Evolutionary conservation across 2,797 vertebrate genomes (phyloP).

Genomic region (Dendrocincla tyrannina): DNA sequence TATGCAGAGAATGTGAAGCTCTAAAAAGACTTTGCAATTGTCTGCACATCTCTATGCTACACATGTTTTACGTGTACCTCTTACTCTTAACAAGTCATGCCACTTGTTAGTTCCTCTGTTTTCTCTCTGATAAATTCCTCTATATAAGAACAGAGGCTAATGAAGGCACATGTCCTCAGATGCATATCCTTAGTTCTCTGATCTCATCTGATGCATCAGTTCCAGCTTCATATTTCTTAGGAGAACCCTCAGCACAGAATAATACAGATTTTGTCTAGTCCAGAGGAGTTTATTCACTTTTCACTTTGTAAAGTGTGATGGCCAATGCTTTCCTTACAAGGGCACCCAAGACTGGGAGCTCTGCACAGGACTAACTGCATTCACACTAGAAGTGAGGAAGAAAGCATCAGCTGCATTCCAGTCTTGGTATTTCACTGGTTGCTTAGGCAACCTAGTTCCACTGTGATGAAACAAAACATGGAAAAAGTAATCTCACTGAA

Average conservation of each 20-base stretch:
- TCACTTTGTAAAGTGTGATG: background rate
- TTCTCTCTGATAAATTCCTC: background rate
- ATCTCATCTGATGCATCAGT: background rate
- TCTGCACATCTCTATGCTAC: background rate
- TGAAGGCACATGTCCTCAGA: background rate
- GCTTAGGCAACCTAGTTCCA: conserved; percentile 83
- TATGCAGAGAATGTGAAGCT: background rate
- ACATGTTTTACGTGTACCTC: background rate
- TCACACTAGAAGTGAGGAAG: conserved; percentile 43
- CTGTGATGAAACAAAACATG: conserved; percentile 73
- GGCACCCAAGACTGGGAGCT: background rate
- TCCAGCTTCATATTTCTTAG: background rate
- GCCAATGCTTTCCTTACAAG: background rate
- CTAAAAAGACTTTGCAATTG: background rate
- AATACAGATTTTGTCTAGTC: background rate
- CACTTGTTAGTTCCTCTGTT: background rate
- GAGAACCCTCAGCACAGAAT: background rate
- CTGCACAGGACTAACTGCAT: background rate
- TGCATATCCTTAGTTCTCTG: background rate
- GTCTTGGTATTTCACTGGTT: conserved; percentile 68
- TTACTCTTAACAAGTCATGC: background rate
- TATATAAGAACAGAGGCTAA: background rate
- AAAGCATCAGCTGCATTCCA: conserved; percentile 28
- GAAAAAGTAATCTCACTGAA: conserved; percentile 40
- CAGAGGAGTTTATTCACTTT: background rate